Evolutionary conservation across 2,888 invertebrate species (phyloP).

Genomic region (Lasioglossum lativentre): DNA sequence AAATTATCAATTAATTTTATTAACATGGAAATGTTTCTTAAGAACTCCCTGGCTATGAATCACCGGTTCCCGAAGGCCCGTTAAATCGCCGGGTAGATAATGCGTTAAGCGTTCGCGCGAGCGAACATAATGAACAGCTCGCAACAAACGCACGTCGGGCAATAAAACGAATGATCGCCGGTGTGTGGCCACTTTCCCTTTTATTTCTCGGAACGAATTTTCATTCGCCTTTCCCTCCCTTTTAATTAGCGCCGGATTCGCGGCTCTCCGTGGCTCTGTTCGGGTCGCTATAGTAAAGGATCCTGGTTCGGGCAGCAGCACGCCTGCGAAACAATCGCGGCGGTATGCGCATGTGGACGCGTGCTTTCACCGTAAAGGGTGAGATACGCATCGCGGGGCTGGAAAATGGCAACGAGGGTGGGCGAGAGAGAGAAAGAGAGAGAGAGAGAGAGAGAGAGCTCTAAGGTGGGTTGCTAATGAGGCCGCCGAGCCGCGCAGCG

Average conservation of each 20-base stretch:
- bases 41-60: not conserved
- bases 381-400: conserved; percentile 62
- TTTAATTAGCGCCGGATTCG: conserved; percentile 1
- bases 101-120: not conserved
- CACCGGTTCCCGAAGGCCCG: not conserved
- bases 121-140: not conserved
- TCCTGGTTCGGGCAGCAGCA: conserved; percentile 4
- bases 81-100: not conserved
- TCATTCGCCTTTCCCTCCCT: conserved; percentile 16
- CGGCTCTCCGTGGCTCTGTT: conserved; percentile 4
- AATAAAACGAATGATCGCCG: conserved; percentile 1
- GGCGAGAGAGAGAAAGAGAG: not conserved
- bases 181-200: not conserved
- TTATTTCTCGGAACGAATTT: conserved; percentile 25
- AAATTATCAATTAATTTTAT: not conserved
- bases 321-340: conserved; percentile 57
- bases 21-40: not conserved
- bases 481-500: conserved; percentile 21
- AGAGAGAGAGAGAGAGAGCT: too few species aligned
- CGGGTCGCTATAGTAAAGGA: conserved; percentile 28
- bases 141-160: not conserved
- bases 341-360: conserved; percentile 43
- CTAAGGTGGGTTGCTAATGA: conserved; percentile 59
- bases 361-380: conserved; percentile 61
- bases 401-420: conserved; percentile 46